Conservation (phyloP, 2,888 invertebrate species). For the Hypercompe scribonia region DNA sequence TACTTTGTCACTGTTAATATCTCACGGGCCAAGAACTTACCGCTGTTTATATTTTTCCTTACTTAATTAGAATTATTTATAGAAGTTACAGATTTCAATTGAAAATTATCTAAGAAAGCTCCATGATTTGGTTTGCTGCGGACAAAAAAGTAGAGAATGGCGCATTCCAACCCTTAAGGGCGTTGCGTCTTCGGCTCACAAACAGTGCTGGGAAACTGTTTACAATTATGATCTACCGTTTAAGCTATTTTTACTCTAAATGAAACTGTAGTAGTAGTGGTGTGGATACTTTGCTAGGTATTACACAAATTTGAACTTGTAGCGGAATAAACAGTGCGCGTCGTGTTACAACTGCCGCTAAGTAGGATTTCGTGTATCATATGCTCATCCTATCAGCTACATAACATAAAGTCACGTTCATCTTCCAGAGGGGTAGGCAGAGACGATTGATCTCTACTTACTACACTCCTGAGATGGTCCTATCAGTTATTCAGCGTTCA, state of each 20-base stretch:
- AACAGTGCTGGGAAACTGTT: not conserved
- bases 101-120: not conserved
- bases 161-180: not conserved
- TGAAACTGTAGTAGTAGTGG: slow-evolving; percentile 22
- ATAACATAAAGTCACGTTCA: no score
- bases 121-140: not conserved
- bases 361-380: slow-evolving; percentile 51
- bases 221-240: not conserved
- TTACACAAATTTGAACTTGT: slow-evolving; percentile 16
- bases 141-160: not conserved
- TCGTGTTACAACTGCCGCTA: slow-evolving; percentile 39
- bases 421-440: no score
- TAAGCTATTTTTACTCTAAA: not conserved
- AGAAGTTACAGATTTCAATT: no score
- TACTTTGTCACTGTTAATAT: no score
- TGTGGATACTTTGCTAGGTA: slow-evolving; percentile 28
- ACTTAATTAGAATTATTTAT: no score
- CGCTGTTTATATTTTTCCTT: no score
- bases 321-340: slow-evolving; percentile 26
- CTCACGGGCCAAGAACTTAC: no score
- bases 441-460: no score
- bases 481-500: no score
- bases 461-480: no score
- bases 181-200: not conserved
- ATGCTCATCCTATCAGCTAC: slow-evolving; percentile 42